Evolutionary conservation across 2,113 vertebrate species (phyloP).

Genomic region (Pitta sordida): DNA sequence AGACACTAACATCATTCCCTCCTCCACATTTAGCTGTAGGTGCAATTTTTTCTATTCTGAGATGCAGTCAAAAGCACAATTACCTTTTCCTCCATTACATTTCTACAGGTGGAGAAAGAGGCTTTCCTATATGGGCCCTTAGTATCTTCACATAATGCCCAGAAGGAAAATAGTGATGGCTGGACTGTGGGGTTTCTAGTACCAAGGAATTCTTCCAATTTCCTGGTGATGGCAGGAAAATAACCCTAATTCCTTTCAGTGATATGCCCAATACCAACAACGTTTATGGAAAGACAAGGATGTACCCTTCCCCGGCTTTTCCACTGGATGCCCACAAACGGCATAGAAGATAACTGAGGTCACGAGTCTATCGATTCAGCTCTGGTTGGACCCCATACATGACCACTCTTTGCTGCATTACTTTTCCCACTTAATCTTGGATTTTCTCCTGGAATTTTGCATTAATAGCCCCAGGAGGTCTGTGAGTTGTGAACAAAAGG

Average conservation of each 20-base stretch:
- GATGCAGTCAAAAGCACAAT: not conserved
- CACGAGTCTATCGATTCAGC: not conserved
- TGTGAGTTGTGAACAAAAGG: too few species aligned
- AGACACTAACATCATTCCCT: not conserved
- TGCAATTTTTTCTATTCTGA: not conserved
- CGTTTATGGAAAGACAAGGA: not conserved
- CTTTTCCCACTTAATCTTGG: constrained; percentile 15
- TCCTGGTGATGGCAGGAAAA: not conserved
- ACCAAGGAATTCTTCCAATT: not conserved
- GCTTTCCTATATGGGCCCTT: not conserved
- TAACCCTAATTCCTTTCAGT: not conserved
- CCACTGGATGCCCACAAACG: not conserved
- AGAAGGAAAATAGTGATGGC: not conserved
- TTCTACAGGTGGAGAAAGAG: not conserved
- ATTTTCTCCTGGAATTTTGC: constrained; percentile 35
- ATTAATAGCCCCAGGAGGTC: not conserved
- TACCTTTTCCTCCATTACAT: not conserved
- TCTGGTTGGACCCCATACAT: not conserved
- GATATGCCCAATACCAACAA: not conserved
- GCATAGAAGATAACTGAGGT: not conserved
- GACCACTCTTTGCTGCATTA: not conserved
- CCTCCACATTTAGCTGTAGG: not conserved
- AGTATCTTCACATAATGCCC: not conserved
- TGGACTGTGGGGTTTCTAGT: not conserved
- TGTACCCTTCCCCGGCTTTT: not conserved